These are phyloP conservation scores for Laterallus jamaicensis DNA, from an alignment of 2,113 vertebrate genomes.

Conservation along the genomic window DNA sequence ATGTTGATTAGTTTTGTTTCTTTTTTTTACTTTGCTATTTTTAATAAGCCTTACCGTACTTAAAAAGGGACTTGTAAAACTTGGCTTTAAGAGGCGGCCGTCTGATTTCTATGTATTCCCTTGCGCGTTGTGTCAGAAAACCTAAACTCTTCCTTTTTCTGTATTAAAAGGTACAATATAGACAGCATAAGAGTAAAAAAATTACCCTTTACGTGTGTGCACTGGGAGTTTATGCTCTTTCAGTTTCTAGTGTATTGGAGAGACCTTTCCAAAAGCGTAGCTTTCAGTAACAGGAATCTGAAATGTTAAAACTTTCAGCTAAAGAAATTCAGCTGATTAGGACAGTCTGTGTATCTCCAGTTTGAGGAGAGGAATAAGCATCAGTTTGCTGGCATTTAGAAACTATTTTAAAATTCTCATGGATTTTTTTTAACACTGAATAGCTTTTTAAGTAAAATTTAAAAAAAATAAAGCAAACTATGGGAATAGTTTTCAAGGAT, in stretches of 20 bases:
- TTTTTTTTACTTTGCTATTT: not conserved
- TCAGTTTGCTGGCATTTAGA: not conserved
- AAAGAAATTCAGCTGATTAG: not conserved
- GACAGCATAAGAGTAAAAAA: not conserved
- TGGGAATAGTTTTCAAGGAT: not conserved
- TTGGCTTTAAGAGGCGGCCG: not conserved
- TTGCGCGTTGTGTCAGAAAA: not conserved
- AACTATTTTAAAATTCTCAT: not conserved
- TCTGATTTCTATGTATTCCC: not conserved
- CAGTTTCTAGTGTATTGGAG: not conserved
- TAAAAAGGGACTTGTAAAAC: conserved; percentile 32
- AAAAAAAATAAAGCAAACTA: not conserved
- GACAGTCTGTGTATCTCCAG: not conserved
- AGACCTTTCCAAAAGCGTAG: not conserved
- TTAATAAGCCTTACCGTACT: conserved; percentile 14
- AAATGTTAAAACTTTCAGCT: not conserved
- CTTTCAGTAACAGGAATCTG: not conserved
- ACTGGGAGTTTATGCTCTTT: not conserved
- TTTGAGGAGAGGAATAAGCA: not conserved
- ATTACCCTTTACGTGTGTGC: not conserved
- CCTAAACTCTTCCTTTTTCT: not conserved
- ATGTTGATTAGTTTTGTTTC: not conserved
- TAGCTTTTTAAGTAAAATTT: not conserved
- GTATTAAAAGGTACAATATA: not conserved
- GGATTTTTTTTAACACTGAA: not conserved